Evolutionary conservation across 2,797 vertebrate species (phyloP).

Genomic region (Coregonus suidteri): DNA sequence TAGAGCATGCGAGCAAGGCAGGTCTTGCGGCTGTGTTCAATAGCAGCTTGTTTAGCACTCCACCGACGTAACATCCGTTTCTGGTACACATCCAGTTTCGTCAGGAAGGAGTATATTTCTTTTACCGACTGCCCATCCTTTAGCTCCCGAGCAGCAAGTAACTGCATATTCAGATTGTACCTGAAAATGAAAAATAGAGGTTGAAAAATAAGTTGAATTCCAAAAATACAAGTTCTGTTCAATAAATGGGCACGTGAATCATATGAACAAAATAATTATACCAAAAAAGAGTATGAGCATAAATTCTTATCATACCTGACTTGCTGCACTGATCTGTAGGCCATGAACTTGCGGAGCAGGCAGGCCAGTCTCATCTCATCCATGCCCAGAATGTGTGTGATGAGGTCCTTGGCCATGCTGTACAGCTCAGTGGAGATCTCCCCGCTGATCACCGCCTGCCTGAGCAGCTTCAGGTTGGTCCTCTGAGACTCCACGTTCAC

Average conservation of each 20-base stretch:
- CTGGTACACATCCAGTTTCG: constrained; percentile 54
- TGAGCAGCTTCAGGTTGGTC: constrained; percentile 57
- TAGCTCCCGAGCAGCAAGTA: constrained; percentile 48
- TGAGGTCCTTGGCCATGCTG: constrained; percentile 35
- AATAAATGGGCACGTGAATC: neutral
- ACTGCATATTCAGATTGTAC: constrained; percentile 40
- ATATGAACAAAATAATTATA: neutral
- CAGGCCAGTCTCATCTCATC: constrained; percentile 21
- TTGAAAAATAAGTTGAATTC: neutral
- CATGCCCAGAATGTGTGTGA: constrained; percentile 33
- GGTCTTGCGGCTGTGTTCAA: constrained; percentile 45
- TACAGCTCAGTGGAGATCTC: constrained; percentile 42
- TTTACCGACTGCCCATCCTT: constrained; percentile 51
- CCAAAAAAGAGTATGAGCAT: constrained; percentile 15
- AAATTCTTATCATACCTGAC: constrained; percentile 8
- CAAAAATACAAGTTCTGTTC: neutral
- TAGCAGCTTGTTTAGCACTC: constrained; percentile 44
- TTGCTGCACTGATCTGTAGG: constrained; percentile 13
- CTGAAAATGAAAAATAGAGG: constrained; percentile 12
- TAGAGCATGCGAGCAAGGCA: constrained; percentile 49
- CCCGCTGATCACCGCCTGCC: constrained; percentile 38
- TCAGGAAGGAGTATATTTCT: constrained; percentile 50
- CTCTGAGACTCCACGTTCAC: constrained; percentile 58
- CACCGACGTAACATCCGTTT: constrained; percentile 45
- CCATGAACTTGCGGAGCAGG: constrained; percentile 58